These are phyloP conservation scores for Leptobrachium leishanense DNA, from an alignment of 2,113 vertebrate species.

Conservation along the genomic window DNA sequence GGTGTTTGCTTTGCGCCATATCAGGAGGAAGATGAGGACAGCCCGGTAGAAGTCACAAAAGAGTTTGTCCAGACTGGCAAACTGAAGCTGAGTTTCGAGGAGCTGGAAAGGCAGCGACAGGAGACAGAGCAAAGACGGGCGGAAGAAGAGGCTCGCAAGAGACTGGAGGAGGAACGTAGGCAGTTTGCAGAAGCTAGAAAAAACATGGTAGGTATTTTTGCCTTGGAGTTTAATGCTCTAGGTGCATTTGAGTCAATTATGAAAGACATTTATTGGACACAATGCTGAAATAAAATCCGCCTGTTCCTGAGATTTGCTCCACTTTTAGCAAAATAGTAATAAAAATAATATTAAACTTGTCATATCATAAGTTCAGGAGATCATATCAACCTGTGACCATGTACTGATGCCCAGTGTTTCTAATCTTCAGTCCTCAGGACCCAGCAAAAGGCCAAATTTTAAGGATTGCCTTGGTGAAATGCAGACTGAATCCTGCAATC, in stretches of 20 bases:
- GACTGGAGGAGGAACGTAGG: conserved; percentile 89
- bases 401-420: no score
- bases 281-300: no score
- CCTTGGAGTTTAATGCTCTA: background rate
- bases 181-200: conserved; percentile 93
- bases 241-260: background rate
- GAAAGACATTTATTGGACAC: no score
- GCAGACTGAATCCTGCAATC: no score
- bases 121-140: conserved; percentile 83
- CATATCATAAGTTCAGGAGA: no score
- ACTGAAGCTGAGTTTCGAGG: conserved; percentile 91
- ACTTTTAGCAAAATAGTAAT: no score
- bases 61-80: conserved; percentile 79
- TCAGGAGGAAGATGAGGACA: conserved; percentile 19
- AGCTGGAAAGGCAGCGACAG: conserved; percentile 86
- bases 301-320: no score
- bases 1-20: background rate
- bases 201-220: conserved; percentile 78
- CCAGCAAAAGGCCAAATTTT: no score
- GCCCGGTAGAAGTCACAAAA: conserved; percentile 46
- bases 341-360: no score
- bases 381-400: no score
- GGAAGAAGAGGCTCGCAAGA: conserved; percentile 82
- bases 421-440: no score
- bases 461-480: no score